Base-by-base conservation (phyloP, 35 echinoderm and acorn worm genomes). In the Ophiothrix spiculata region DNA sequence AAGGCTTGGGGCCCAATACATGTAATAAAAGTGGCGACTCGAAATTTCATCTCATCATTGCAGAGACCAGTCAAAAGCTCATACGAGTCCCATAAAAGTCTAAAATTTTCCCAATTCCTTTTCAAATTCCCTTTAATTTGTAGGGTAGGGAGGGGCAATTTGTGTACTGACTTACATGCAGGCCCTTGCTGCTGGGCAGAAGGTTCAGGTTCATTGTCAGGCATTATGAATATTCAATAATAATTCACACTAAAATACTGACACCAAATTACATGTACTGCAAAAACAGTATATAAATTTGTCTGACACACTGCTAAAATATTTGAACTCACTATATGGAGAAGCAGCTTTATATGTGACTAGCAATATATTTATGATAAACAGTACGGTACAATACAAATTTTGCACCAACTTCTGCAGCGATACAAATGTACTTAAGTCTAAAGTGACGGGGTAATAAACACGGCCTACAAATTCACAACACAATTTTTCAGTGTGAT, bases 1-100 rank as follows among this genome's bases (percentile, higher is more conserved):
- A 83, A 56, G 6, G 81, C 81, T 32, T 83, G 21, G 21, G 31
- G 39, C 35, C 81, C 81, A 56, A 83, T 83, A 40, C 45, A 63
- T n/a, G 81, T 83, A 33, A 83, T 36, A 83, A 83, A 83, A n/a
- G 81, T 56, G 15, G 81, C 81, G 25, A 83, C 81, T 56, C 81
- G 13, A 29, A 19, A 54, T 54, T 8, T 54, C 45, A 54, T 54
- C 8, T 54, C 45, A 54, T 54, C 45, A n/a, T n/a, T n/a, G n/a
- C n/a, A n/a, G n/a, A n/a, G n/a, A n/a, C n/a, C n/a, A 54, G 21
- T 54, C 21, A 54, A 54, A 8, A 54, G 21, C 21, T 54, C 45
- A 54, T 54, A 54, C 21, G 45, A 54, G 8, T 54, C 8, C 45
- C 45, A 54, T 21, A 54, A 21, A 8, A 11, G 45, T 54, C 21